Conservation (phyloP, 2,888 invertebrate species). For the Pocota personata region DNA sequence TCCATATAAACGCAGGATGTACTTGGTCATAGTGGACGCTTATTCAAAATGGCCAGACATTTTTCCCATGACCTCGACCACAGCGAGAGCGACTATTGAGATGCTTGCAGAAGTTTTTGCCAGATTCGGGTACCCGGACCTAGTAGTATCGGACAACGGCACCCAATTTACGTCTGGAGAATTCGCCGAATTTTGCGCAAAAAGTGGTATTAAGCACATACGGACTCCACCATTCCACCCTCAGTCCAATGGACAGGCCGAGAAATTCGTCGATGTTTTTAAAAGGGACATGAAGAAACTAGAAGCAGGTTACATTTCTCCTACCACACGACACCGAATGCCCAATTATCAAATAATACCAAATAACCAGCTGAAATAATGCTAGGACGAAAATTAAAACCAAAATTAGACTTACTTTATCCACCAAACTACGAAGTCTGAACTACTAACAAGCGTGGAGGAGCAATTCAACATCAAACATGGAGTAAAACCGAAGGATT, state of each 20-base stretch:
- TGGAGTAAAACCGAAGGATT: background rate
- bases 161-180: background rate
- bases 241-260: too few relatives aligned
- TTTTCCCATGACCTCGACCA: background rate
- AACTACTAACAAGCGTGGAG: background rate
- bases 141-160: slow-evolving; percentile 42
- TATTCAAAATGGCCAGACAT: background rate
- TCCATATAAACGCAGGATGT: background rate
- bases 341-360: too few relatives aligned
- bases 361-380: too few relatives aligned
- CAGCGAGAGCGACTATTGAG: background rate
- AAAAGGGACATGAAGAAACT: too few relatives aligned
- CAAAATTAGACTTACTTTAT: background rate
- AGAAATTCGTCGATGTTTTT: background rate
- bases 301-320: too few relatives aligned
- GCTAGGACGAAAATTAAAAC: too few relatives aligned
- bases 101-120: background rate
- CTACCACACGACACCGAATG: too few relatives aligned
- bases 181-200: slow-evolving; percentile 15
- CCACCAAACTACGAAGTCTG: background rate
- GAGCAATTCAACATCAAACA: background rate
- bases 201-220: slow-evolving; percentile 63
- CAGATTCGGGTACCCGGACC: slow-evolving; percentile 50
- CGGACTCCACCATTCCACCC: background rate
- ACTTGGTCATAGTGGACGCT: background rate